phyloP scores from a whole-genome alignment of 1,140 invertebrate genomes.

The Drosophila punjabiensis region DNA sequence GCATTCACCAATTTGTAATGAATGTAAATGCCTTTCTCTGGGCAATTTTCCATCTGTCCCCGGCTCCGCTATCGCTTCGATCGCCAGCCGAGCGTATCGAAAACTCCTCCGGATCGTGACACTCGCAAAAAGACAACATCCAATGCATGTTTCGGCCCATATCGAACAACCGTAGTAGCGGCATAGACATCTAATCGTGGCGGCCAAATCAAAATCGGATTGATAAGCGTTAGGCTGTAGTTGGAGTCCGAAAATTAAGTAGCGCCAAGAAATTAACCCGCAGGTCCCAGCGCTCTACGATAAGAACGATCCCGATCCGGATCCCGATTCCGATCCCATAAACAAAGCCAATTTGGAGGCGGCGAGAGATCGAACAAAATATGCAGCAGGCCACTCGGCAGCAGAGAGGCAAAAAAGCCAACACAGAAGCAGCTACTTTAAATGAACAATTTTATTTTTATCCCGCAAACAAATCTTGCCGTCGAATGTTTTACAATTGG shows the following conservation, averaged over 20 bases:
- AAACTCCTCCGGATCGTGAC: slow-evolving; percentile 42
- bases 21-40: slow-evolving; percentile 49
- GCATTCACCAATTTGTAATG: slow-evolving; percentile 49
- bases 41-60: not conserved
- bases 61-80: slow-evolving; percentile 31
- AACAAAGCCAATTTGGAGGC: slow-evolving; percentile 81
- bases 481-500: slow-evolving; percentile 83
- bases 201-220: slow-evolving; percentile 42
- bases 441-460: slow-evolving; percentile 85
- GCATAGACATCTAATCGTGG: slow-evolving; percentile 49
- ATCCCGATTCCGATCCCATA: slow-evolving; percentile 60
- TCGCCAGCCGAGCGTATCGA: slow-evolving; percentile 46
- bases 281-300: slow-evolving; percentile 68
- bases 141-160: slow-evolving; percentile 25
- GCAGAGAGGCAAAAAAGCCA: slow-evolving; percentile 19
- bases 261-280: slow-evolving; percentile 80
- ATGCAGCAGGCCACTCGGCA: slow-evolving; percentile 10
- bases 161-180: slow-evolving; percentile 28
- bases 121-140: slow-evolving; percentile 34
- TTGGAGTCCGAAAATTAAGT: slow-evolving; percentile 59
- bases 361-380: slow-evolving; percentile 34
- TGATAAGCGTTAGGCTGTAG: slow-evolving; percentile 32
- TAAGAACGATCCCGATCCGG: slow-evolving; percentile 46
- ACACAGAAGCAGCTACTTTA: slow-evolving; percentile 84
- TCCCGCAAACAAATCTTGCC: slow-evolving; percentile 84